These are phyloP conservation scores for Drosophila nr. medialis DNA, from an alignment of 2,888 invertebrate species.

Conservation along the genomic window DNA sequence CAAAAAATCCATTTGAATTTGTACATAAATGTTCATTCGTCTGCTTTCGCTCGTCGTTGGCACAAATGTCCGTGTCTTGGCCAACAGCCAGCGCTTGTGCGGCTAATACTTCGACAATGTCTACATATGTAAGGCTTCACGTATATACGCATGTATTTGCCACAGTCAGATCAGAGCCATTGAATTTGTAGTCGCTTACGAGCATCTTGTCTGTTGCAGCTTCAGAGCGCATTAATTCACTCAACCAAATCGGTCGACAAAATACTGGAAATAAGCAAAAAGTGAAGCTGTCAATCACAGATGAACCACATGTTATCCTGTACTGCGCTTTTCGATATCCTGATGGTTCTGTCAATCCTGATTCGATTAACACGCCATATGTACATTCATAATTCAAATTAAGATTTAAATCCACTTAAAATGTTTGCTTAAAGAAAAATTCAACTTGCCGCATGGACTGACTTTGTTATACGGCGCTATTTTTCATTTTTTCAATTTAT, in stretches of 20 bases:
- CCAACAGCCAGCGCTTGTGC: slow-evolving; percentile 41
- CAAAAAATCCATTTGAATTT: slow-evolving; percentile 59
- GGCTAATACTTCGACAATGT: slow-evolving; percentile 36
- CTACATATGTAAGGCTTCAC: neutral
- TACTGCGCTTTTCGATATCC: neutral
- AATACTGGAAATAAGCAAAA: slow-evolving; percentile 17
- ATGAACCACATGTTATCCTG: slow-evolving; percentile 21
- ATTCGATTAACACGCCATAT: neutral
- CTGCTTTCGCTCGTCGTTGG: slow-evolving; percentile 12
- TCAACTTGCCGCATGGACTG: neutral
- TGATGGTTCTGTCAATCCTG: neutral
- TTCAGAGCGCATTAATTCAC: slow-evolving; percentile 48
- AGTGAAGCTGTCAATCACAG: slow-evolving; percentile 1
- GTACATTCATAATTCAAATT: neutral
- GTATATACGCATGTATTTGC: neutral
- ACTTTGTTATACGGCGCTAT: neutral
- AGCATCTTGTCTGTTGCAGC: slow-evolving; percentile 28
- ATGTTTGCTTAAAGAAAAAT: neutral
- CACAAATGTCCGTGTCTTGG: slow-evolving; percentile 41
- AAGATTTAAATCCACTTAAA: neutral
- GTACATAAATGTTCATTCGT: slow-evolving; percentile 19
- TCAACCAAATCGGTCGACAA: slow-evolving; percentile 51
- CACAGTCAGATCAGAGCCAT: slow-evolving; percentile 25
- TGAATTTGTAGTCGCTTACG: slow-evolving; percentile 13
- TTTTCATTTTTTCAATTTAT: neutral